phyloP scores from a whole-genome alignment of 2,888 invertebrate species.

The Hedya salicella region DNA sequence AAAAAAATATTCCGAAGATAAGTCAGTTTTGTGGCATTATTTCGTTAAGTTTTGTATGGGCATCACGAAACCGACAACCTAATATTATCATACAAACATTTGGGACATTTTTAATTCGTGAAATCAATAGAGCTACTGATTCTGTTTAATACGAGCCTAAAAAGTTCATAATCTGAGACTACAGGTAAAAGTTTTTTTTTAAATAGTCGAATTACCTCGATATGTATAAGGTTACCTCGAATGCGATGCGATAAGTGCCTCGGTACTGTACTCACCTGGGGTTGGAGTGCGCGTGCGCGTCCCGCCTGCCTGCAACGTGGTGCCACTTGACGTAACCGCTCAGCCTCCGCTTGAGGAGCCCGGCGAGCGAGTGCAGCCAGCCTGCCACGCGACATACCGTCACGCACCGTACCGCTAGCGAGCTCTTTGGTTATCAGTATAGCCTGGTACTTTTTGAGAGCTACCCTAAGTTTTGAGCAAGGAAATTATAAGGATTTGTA shows the following conservation, averaged over 20 bases:
- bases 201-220: too few relatives aligned
- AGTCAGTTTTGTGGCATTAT: too few relatives aligned
- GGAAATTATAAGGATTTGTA: not conserved
- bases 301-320: constrained; percentile 80
- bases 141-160: too few relatives aligned
- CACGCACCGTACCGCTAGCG: constrained; percentile 50
- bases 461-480: not conserved
- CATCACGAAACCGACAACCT: too few relatives aligned
- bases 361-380: constrained; percentile 89
- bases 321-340: constrained; percentile 93
- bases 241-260: not conserved
- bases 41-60: too few relatives aligned
- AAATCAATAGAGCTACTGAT: too few relatives aligned
- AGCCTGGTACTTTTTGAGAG: not conserved
- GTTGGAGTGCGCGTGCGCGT: constrained; percentile 56
- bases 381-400: constrained; percentile 67
- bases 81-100: too few relatives aligned
- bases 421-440: constrained; percentile 49
- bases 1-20: too few relatives aligned
- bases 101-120: too few relatives aligned
- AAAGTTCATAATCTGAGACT: too few relatives aligned
- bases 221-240: too few relatives aligned
- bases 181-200: too few relatives aligned
- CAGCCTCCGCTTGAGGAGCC: constrained; percentile 91
- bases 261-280: constrained; percentile 58